A percentile compares a stretch with the other conserved stretches of the same genome.
Conservation (phyloP, 37 sponge, comb jelly and placozoan species). For the Ephydatia muelleri region DNA sequence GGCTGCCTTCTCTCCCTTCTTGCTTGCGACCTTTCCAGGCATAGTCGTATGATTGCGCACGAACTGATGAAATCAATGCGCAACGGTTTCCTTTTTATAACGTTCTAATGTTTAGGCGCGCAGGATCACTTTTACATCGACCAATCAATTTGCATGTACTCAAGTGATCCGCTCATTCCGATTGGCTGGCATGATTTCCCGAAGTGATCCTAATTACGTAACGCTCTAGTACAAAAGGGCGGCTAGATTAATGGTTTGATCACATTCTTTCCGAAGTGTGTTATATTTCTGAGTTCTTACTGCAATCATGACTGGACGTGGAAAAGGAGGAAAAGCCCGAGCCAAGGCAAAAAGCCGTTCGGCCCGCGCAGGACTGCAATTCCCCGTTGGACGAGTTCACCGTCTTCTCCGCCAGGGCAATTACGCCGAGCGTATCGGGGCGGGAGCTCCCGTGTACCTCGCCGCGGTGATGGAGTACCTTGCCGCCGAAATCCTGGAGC, state of each 20-base stretch:
- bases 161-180: too few relatives aligned
- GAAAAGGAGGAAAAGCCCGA: conserved; percentile 88
- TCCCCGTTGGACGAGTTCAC: conserved; percentile 98
- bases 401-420: conserved; percentile 89
- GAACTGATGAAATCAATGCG: background rate
- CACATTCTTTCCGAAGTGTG: conserved; percentile 51
- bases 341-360: conserved; percentile 92
- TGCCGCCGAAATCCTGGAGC: conserved; percentile 97
- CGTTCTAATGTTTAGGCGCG: background rate
- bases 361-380: conserved; percentile 92
- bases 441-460: conserved; percentile 98
- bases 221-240: conserved; percentile 19
- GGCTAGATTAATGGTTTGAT: background rate
- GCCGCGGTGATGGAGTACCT: conserved; percentile 99
- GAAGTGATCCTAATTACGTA: too few relatives aligned
- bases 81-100: too few relatives aligned
- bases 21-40: conserved; percentile 65
- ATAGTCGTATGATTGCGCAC: background rate
- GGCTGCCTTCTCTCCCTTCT: conserved; percentile 69
- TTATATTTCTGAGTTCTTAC: conserved; percentile 26
- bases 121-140: conserved; percentile 38
- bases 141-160: conserved; percentile 38
- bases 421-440: conserved; percentile 94
- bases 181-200: too few relatives aligned
- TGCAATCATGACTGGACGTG: conserved; percentile 88